Evolutionary conservation across 1,140 invertebrate species (phyloP), one percentile per base, ranked within the genome.

Genomic region (Trachymyrmex cornetzi): DNA sequence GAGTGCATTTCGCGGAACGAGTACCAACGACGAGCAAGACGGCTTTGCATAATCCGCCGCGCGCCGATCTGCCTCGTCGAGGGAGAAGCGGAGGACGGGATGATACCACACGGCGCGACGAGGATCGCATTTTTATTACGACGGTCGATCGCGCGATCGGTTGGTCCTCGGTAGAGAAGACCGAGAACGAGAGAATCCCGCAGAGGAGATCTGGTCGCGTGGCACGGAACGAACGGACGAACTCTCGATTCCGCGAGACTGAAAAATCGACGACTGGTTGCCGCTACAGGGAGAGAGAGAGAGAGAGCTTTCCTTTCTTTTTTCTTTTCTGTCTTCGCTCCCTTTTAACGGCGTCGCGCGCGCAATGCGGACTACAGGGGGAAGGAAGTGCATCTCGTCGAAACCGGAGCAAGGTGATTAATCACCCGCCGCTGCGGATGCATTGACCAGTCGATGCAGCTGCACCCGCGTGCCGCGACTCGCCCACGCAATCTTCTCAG

Each of bases 351-450:
- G 55, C 53, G 55, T 27, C 19, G 48, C 50, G 48, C 30, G 50
- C 66, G 63, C 34, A 22, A 61, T 48, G 80, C 55, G 80, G 34
- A 22, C 4, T 59, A 48, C 22, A 50, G 38, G 22, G 55, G 67
- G 24, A 50, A 74, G 66, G 38, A 48, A 44, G 61, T 27, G 74
- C 59, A 74, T 87, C 85, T 87, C 80, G 64, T 90, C 77, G 88
- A 89, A 89, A 87, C 59, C 77, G 85, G 88, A 89, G 71, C 88
- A 66, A 66, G 72, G 85, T 87, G 89, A 89, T 89, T 90, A 89
- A 89, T 90, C 89, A 86, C 57, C 24, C 30, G 19, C 44, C 64
- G 22, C 53, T 74, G 85, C 88, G 89, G 77, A 90, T 84, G 89
- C 88, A 79, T 74, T 77, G 88, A 86, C 88, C 88, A 89, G 89